Evolutionary conservation across 2,888 invertebrate species (phyloP), one percentile per base, ranked within the genome.

Genomic region (Antheraea yamamai): DNA sequence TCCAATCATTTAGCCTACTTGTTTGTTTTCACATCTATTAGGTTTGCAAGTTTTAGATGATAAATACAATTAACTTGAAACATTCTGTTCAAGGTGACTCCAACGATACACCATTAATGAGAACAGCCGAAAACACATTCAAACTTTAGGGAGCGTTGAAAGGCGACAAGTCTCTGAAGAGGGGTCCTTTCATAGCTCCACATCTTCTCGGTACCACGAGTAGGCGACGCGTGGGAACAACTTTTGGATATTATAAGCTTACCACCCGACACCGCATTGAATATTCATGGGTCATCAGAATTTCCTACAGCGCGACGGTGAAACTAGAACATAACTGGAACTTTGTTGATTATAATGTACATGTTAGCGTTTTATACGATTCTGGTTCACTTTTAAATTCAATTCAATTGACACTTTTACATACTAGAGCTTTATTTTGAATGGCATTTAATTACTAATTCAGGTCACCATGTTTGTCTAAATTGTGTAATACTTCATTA

Each of bases 161-260:
- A 18, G 14, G 64, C 26, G 26, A 30, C 23, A 39, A 70, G 70
- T 70, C 70, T n/a, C 39, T 70, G 39, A 70, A 70, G 70, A 10
- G 70, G 64, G n/a, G 10, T 70, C 70, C 70, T 20, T 68, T 68
- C 68, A 68, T 68, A 52, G 35, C 23, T 18, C 12, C 16, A 39
- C 74, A 26, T 47, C 64, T 66, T 16, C 26, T 64, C 12, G n/a
- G 23, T 18, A 20, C 70, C 30, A 68, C 30, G 51, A 72, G 72
- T 47, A 61, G 61, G 71, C 58, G 58, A 39, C 39, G 71, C 71
- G 58, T 74, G 74, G 58, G 75, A 70, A 79, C 77, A 76, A 78
- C 79, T 79, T 83, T 80, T 82, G 79, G 81, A 83, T 80, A 78
- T 74, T 77, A 35, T 77, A 80, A 47, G 52, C 74, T 12, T 18